These are phyloP conservation scores for Dicrostonyx torquatus DNA, from an alignment of 2,797 vertebrate species.

Conservation along the genomic window DNA sequence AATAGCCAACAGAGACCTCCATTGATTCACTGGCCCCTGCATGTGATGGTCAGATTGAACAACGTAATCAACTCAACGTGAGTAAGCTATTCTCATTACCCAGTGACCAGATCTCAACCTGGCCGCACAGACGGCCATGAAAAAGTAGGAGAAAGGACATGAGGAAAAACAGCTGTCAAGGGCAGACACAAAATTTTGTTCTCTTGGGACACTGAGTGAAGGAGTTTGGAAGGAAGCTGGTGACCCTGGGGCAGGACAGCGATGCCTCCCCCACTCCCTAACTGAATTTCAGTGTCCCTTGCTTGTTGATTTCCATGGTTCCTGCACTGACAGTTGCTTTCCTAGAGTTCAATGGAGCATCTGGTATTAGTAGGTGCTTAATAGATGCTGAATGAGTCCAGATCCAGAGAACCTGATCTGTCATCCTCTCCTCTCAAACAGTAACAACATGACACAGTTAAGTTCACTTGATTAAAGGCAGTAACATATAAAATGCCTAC, in stretches of 20 bases:
- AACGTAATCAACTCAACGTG: neutral
- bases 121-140: neutral
- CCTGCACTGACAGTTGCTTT: neutral
- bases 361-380: neutral
- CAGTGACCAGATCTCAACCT: neutral
- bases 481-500: neutral
- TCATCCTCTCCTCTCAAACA: neutral
- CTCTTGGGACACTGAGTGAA: neutral
- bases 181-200: neutral
- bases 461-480: neutral
- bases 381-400: neutral
- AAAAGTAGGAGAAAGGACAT: constrained; percentile 30
- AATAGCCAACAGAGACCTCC: constrained; percentile 39
- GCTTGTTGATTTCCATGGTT: neutral
- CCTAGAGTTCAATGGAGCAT: neutral
- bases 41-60: neutral
- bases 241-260: neutral
- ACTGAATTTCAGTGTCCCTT: neutral
- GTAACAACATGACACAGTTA: neutral
- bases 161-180: neutral
- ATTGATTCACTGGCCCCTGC: neutral
- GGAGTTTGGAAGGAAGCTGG: neutral
- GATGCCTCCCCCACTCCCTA: neutral
- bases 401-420: neutral
- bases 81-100: neutral